These are phyloP conservation scores for Atta texana DNA, from an alignment of 1,140 invertebrate species.

Conservation along the genomic window DNA sequence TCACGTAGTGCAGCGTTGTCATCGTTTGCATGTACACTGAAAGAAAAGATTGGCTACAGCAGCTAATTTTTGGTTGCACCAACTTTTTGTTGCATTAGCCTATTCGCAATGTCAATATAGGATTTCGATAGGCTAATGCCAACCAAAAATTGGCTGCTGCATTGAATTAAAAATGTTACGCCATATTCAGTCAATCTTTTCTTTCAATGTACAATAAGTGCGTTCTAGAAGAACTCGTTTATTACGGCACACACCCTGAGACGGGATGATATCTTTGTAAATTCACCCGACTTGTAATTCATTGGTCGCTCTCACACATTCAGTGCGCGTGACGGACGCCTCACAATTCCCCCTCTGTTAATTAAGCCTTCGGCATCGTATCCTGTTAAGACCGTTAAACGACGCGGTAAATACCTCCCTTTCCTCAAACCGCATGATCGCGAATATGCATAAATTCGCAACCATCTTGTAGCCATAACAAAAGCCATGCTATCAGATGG, in stretches of 20 bases:
- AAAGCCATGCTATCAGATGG: slow-evolving; percentile 36
- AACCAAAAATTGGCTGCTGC: no score
- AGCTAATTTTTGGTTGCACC: no score
- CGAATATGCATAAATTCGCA: slow-evolving; percentile 25
- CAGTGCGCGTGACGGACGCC: slow-evolving; percentile 35
- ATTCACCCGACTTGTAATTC: slow-evolving; percentile 52
- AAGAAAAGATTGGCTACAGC: no score
- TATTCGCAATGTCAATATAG: no score
- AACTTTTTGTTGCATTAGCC: no score
- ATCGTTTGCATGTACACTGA: slow-evolving; percentile 30
- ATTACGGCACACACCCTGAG: slow-evolving; percentile 24
- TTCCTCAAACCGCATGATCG: slow-evolving; percentile 26
- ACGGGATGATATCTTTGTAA: slow-evolving; percentile 42
- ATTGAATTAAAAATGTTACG: no score
- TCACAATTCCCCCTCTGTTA: slow-evolving; percentile 16
- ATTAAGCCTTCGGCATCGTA: slow-evolving; percentile 54
- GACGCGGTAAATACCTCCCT: slow-evolving; percentile 13
- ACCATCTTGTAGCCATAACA: slow-evolving; percentile 5
- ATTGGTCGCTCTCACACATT: slow-evolving; percentile 25
- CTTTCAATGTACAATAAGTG: background rate
- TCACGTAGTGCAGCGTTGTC: slow-evolving; percentile 61
- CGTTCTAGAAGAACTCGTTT: slow-evolving; percentile 15
- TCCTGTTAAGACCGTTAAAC: slow-evolving; percentile 43
- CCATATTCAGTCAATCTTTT: no score
- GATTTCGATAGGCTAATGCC: no score